These are phyloP conservation scores for Pammene aurita DNA, from an alignment of 2,888 invertebrate species.

Conservation along the genomic window DNA sequence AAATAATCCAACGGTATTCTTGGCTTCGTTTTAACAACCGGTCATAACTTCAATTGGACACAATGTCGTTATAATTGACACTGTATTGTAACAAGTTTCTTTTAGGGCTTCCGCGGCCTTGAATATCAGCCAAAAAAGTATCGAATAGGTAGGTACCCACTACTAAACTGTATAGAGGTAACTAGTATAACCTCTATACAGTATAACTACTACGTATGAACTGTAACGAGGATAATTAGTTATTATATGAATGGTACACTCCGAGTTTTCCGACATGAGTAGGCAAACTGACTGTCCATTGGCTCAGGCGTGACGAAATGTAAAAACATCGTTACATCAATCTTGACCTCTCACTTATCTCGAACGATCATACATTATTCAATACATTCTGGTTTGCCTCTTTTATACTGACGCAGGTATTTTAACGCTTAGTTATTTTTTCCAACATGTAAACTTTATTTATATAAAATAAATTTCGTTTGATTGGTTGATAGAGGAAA, in stretches of 20 bases:
- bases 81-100: neutral
- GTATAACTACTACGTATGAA: no score
- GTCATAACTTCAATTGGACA: slow-evolving; percentile 14
- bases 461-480: no score
- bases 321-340: slow-evolving; percentile 45
- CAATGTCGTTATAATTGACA: slow-evolving; percentile 8
- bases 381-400: slow-evolving; percentile 6
- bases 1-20: slow-evolving; percentile 21
- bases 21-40: slow-evolving; percentile 10
- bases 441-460: no score
- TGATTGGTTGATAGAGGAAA: neutral
- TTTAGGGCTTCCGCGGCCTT: slow-evolving; percentile 13
- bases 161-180: no score
- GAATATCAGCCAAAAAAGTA: slow-evolving; percentile 10
- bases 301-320: slow-evolving; percentile 45
- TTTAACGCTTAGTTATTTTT: neutral
- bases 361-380: slow-evolving; percentile 22
- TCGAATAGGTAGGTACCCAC: neutral
- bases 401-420: slow-evolving; percentile 8
- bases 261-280: slow-evolving; percentile 42
- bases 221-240: no score
- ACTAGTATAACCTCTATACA: no score
- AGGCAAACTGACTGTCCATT: slow-evolving; percentile 39
- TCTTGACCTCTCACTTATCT: slow-evolving; percentile 41
- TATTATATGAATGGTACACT: slow-evolving; percentile 14